Evolutionary conservation across 2,797 vertebrate genomes (phyloP).

Genomic region (Arnoldichthys spilopterus): DNA sequence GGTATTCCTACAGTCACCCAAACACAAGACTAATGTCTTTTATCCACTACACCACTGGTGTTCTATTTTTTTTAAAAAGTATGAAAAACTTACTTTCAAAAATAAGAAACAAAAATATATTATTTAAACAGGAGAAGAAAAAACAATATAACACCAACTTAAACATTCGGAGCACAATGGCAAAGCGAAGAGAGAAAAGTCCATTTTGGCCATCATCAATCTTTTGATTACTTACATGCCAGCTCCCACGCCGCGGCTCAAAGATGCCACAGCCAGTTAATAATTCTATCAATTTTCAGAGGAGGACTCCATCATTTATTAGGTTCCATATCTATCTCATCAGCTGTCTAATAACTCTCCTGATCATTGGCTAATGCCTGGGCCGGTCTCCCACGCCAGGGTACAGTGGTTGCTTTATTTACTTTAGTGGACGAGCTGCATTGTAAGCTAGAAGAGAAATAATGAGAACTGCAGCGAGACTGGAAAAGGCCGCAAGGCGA

Average conservation of each 20-base stretch:
- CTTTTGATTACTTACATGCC: constrained; percentile 71
- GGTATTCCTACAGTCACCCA: too few relatives aligned
- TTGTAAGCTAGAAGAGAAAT: constrained; percentile 38
- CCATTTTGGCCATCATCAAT: constrained; percentile 72
- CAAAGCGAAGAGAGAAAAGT: constrained; percentile 61
- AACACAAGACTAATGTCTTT: too few relatives aligned
- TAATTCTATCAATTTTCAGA: constrained; percentile 68
- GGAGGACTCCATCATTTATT: constrained; percentile 64
- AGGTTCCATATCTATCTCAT: constrained; percentile 67
- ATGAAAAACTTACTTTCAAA: neutral
- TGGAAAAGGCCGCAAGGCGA: constrained; percentile 23
- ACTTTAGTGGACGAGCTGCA: constrained; percentile 43
- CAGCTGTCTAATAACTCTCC: constrained; percentile 65
- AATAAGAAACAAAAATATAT: neutral
- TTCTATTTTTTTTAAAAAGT: too few relatives aligned
- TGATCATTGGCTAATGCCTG: constrained; percentile 63
- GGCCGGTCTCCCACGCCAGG: constrained; percentile 40
- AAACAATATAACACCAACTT: constrained; percentile 26
- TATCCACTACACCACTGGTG: too few relatives aligned
- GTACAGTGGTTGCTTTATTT: constrained; percentile 54
- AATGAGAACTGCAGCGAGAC: constrained; percentile 40
- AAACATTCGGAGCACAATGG: constrained; percentile 41
- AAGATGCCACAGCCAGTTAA: constrained; percentile 64
- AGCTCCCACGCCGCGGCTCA: constrained; percentile 58
- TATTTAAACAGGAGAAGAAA: neutral